These are phyloP conservation scores for Onchidella celtica DNA, from an alignment of 2,888 invertebrate species.

Conservation along the genomic window DNA sequence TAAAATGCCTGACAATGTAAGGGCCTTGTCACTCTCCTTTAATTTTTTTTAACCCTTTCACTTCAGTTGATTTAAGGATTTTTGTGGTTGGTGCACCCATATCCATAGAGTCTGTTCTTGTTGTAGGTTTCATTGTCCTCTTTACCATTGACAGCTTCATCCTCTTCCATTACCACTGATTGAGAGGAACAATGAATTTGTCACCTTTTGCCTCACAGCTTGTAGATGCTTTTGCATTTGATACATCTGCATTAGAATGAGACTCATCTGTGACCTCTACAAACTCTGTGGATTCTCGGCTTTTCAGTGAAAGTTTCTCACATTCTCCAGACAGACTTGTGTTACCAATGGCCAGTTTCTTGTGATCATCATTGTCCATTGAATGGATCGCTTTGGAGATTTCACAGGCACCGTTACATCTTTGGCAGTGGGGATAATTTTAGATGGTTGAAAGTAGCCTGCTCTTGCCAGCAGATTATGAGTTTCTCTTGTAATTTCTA, in stretches of 20 bases:
- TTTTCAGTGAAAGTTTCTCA: background rate
- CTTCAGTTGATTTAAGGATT: background rate
- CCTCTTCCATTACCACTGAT: too few species aligned
- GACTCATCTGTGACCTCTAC: background rate
- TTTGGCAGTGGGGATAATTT: slow-evolving; percentile 21
- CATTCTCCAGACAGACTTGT: background rate
- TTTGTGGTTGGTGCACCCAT: too few species aligned
- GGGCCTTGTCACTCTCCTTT: background rate
- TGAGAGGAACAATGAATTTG: too few species aligned
- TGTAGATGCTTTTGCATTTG: too few species aligned
- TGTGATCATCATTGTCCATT: slow-evolving; percentile 40
- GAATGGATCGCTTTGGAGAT: slow-evolving; percentile 50
- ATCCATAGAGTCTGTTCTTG: background rate
- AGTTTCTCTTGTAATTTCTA: slow-evolving; percentile 72
- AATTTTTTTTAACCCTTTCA: background rate
- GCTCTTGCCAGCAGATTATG: slow-evolving; percentile 72
- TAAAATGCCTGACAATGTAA: background rate
- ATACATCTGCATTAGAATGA: too few species aligned
- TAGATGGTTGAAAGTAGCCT: slow-evolving; percentile 63
- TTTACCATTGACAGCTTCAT: background rate
- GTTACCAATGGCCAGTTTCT: background rate
- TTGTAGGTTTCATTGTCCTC: background rate
- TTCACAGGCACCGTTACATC: slow-evolving; percentile 54
- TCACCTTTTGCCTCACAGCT: background rate
- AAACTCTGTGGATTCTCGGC: background rate